Evolutionary conservation across 2,888 invertebrate species (phyloP).

Genomic region (Euphydryas editha): DNA sequence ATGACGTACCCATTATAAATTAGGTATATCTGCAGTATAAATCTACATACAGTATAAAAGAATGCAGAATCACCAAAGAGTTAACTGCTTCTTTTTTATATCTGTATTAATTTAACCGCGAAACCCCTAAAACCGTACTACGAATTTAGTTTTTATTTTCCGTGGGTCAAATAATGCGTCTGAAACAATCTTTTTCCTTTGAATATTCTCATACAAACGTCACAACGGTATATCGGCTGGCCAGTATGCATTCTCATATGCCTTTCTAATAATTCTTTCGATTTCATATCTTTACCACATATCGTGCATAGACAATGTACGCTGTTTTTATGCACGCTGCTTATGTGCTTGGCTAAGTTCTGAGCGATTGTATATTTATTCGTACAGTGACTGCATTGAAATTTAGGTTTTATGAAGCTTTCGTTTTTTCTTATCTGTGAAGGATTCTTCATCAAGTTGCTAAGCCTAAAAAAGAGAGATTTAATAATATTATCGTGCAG

Average conservation of each 20-base stretch:
- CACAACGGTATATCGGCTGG: slow-evolving; percentile 46
- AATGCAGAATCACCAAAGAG: not conserved
- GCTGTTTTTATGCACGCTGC: slow-evolving; percentile 41
- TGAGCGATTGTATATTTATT: slow-evolving; percentile 47
- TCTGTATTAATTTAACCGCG: not conserved
- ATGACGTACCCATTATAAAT: not conserved
- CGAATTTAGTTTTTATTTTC: slow-evolving; percentile 35
- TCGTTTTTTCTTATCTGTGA: slow-evolving; percentile 40
- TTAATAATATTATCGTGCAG: too few relatives aligned
- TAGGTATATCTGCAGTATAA: too few relatives aligned
- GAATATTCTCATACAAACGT: slow-evolving; percentile 47
- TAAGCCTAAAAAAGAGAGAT: slow-evolving; percentile 43
- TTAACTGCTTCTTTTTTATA: not conserved
- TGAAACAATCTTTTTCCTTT: slow-evolving; percentile 50
- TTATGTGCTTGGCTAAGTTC: slow-evolving; percentile 48
- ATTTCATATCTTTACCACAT: slow-evolving; percentile 49
- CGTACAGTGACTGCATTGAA: slow-evolving; percentile 50
- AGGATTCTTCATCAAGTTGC: slow-evolving; percentile 42
- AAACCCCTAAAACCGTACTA: not conserved
- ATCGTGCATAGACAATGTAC: slow-evolving; percentile 44
- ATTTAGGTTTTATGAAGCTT: slow-evolving; percentile 38
- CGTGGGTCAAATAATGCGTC: slow-evolving; percentile 48
- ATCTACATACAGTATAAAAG: too few relatives aligned
- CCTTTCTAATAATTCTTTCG: slow-evolving; percentile 45
- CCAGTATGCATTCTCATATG: slow-evolving; percentile 50